These are phyloP conservation scores for Calvadosia cruxmelitensis DNA, from an alignment of 30 jellyfish, hydroid and myxozoan species.

Conservation along the genomic window DNA sequence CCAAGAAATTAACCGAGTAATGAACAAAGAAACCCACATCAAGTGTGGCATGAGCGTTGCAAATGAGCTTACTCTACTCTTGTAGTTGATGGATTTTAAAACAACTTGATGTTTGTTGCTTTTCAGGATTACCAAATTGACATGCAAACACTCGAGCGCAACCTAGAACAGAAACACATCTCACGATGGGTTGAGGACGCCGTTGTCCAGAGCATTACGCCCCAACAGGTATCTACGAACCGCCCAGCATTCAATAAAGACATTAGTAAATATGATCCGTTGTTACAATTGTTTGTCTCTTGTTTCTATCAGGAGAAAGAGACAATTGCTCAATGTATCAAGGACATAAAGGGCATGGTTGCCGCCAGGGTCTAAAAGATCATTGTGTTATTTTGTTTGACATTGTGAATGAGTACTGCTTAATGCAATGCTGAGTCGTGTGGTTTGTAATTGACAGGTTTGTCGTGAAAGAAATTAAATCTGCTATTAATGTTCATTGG, in stretches of 20 bases:
- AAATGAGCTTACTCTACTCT: too few relatives aligned
- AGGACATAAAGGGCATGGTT: conserved; percentile 51
- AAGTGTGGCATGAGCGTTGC: too few relatives aligned
- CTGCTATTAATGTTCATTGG: too few relatives aligned
- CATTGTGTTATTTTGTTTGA: too few relatives aligned
- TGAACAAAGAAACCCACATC: too few relatives aligned
- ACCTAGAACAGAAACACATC: conserved; percentile 62
- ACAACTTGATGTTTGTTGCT: not conserved
- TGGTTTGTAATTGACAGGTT: too few relatives aligned
- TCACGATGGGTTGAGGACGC: conserved; percentile 63
- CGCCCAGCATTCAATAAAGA: not conserved
- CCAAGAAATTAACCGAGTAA: too few relatives aligned
- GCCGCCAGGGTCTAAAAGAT: conserved; percentile 39
- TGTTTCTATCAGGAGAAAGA: conserved; percentile 46
- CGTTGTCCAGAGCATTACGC: conserved; percentile 64
- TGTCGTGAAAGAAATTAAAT: too few relatives aligned
- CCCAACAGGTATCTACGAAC: conserved; percentile 42
- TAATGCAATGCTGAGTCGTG: too few relatives aligned
- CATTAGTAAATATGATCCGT: not conserved
- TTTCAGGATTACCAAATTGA: conserved; percentile 74
- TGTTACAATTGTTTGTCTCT: not conserved
- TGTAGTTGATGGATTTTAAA: too few relatives aligned
- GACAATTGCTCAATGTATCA: conserved; percentile 71
- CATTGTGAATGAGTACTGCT: too few relatives aligned
- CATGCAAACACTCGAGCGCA: conserved; percentile 37